A percentile compares a stretch with the other conserved stretches of the same genome.
Conservation (phyloP, 2,113 vertebrate species). For the Amphilophus citrinellus region DNA sequence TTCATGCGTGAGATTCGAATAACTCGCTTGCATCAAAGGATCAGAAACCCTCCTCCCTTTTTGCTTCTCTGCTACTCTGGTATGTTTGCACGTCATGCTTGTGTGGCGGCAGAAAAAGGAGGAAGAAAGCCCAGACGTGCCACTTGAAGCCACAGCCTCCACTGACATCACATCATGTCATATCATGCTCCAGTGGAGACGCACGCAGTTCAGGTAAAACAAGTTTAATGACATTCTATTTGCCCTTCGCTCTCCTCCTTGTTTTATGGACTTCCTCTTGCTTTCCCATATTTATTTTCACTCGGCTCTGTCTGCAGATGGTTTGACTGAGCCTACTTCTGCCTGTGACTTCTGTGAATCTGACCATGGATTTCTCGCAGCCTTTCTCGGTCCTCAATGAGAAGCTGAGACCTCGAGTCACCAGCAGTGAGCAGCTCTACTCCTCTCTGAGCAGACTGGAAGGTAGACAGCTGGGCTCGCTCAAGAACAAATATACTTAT, state of each 20-base stretch:
- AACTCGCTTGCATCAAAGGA: neutral
- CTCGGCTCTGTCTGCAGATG: neutral
- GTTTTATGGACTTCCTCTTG: constrained; percentile 14
- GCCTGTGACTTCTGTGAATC: neutral
- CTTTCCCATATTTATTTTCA: neutral
- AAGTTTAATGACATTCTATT: constrained; percentile 67
- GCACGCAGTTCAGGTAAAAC: constrained; percentile 73
- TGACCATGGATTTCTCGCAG: constrained; percentile 62
- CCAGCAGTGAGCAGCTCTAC: constrained; percentile 45
- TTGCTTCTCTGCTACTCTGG: constrained; percentile 41
- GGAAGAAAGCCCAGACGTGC: constrained; percentile 23
- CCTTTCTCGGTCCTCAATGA: constrained; percentile 65
- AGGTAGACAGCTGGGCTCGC: constrained; percentile 13
- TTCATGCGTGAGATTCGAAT: constrained; percentile 1
- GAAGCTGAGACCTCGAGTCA: constrained; percentile 53
- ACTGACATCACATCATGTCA: constrained; percentile 64
- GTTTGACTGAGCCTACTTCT: neutral
- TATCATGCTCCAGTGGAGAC: constrained; percentile 18
- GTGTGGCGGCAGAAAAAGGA: constrained; percentile 9
- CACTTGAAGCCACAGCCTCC: constrained; percentile 43
- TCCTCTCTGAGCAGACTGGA: constrained; percentile 61
- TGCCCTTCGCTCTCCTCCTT: constrained; percentile 12
- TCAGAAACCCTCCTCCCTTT: constrained; percentile 22
- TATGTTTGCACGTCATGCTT: constrained; percentile 54
- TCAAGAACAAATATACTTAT: neutral